phyloP scores from a whole-genome alignment of 2,797 vertebrate genomes.

The Muscicapa striata region DNA sequence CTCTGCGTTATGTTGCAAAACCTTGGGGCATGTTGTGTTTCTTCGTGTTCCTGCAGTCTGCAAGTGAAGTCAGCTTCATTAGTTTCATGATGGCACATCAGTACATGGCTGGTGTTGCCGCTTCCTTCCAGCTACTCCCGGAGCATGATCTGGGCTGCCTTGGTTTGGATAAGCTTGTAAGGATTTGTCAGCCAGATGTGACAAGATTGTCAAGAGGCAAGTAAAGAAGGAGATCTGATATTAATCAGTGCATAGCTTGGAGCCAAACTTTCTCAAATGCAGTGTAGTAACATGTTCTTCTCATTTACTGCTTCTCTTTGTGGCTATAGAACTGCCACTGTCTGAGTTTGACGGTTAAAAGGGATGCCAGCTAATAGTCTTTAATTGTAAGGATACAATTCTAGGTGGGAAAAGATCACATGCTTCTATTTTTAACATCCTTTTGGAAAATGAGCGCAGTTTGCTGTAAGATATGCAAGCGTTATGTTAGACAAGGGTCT shows the following conservation, averaged over 20 bases:
- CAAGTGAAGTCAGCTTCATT: conserved; percentile 82
- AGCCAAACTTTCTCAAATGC: conserved; percentile 90
- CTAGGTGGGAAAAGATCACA: conserved; percentile 55
- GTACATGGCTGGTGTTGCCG: conserved; percentile 76
- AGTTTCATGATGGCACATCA: conserved; percentile 83
- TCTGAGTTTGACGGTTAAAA: conserved; percentile 77
- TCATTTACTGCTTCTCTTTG: conserved; percentile 84
- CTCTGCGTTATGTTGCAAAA: conserved; percentile 71
- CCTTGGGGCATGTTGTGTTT: conserved; percentile 74
- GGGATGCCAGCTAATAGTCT: conserved; percentile 74
- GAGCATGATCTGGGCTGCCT: conserved; percentile 79
- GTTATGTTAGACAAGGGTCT: not conserved
- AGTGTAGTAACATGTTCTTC: conserved; percentile 91
- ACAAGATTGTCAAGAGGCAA: conserved; percentile 89
- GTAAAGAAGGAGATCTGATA: conserved; percentile 87
- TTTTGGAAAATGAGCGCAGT: conserved; percentile 34
- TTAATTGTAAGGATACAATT: conserved; percentile 67
- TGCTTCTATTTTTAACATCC: conserved; percentile 52
- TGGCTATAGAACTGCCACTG: conserved; percentile 80
- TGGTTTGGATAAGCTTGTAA: conserved; percentile 84
- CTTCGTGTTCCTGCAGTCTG: conserved; percentile 73
- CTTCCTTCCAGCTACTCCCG: conserved; percentile 81
- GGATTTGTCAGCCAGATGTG: conserved; percentile 95
- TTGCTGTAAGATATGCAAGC: conserved; percentile 23
- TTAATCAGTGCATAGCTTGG: conserved; percentile 90